These are phyloP conservation scores for Mesochorus sp. DNA, from an alignment of 2,888 invertebrate genomes.

Conservation along the genomic window DNA sequence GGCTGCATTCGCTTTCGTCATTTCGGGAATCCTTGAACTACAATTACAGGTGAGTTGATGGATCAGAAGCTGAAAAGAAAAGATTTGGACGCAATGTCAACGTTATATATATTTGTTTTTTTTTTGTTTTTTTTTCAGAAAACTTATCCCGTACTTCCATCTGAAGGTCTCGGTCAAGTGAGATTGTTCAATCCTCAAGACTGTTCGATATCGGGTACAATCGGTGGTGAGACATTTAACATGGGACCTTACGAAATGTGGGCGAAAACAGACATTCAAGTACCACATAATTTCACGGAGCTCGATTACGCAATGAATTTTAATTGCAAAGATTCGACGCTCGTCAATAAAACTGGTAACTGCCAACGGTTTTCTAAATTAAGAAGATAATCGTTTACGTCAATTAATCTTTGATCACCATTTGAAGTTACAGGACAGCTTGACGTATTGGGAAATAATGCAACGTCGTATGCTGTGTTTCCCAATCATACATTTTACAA, in stretches of 20 bases:
- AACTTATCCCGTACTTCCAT: constrained; percentile 85
- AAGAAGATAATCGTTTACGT: background rate
- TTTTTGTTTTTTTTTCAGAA: constrained; percentile 81
- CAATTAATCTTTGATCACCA: background rate
- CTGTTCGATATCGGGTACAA: constrained; percentile 67
- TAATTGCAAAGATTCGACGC: constrained; percentile 49
- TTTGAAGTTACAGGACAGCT: constrained; percentile 40
- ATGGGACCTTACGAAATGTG: constrained; percentile 69
- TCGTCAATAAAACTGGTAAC: background rate
- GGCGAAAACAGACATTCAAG: constrained; percentile 63
- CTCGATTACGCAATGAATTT: constrained; percentile 63
- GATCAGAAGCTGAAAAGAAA: background rate
- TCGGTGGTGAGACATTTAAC: constrained; percentile 54
- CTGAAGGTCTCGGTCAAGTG: constrained; percentile 85
- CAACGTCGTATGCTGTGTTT: constrained; percentile 66
- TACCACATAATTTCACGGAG: background rate
- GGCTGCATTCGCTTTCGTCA: constrained; percentile 92
- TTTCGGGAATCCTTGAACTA: constrained; percentile 93
- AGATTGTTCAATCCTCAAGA: constrained; percentile 86
- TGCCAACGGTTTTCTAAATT: background rate
- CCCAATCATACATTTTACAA: background rate
- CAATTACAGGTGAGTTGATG: constrained; percentile 85
- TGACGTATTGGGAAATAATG: background rate
- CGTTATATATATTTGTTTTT: background rate
- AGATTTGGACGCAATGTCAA: constrained; percentile 2